Evolutionary conservation across 2,797 vertebrate species (phyloP).

Genomic region (Neostethus bicornis): DNA sequence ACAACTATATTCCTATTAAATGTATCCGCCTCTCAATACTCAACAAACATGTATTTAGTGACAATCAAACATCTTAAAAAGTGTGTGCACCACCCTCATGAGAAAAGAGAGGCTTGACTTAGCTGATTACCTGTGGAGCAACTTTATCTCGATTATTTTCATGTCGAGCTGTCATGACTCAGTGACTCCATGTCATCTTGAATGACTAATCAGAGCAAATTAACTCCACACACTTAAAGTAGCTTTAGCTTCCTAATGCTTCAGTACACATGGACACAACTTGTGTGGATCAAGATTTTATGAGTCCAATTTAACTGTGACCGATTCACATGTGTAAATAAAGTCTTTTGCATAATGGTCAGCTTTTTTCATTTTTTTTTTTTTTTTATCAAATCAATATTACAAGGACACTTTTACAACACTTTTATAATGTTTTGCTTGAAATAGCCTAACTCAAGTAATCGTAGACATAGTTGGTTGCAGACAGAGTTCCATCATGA

Average conservation of each 20-base stretch:
- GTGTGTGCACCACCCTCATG: not conserved
- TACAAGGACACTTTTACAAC: too few relatives aligned
- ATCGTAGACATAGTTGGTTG: too few relatives aligned
- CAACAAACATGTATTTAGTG: not conserved
- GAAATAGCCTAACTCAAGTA: too few relatives aligned
- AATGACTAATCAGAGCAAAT: slow-evolving; percentile 10
- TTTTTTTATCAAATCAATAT: too few relatives aligned
- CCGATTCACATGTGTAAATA: not conserved
- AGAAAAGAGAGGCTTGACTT: slow-evolving; percentile 23
- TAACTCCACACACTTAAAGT: not conserved
- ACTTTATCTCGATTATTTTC: slow-evolving; percentile 54
- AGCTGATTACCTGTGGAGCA: slow-evolving; percentile 42
- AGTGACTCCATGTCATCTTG: slow-evolving; percentile 17
- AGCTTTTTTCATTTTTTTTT: not conserved
- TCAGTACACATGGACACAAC: not conserved
- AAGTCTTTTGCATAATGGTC: not conserved
- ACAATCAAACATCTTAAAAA: not conserved
- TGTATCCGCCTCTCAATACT: slow-evolving; percentile 27
- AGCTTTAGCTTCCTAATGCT: not conserved
- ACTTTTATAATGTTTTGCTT: too few relatives aligned
- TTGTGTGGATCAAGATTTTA: not conserved
- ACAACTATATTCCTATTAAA: slow-evolving; percentile 17
- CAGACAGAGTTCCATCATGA: too few relatives aligned
- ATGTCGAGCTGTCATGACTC: slow-evolving; percentile 44
- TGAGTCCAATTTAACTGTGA: not conserved